Evolutionary conservation across 1,140 invertebrate genomes (phyloP).

Genomic region (Lepidurus arcticus): DNA sequence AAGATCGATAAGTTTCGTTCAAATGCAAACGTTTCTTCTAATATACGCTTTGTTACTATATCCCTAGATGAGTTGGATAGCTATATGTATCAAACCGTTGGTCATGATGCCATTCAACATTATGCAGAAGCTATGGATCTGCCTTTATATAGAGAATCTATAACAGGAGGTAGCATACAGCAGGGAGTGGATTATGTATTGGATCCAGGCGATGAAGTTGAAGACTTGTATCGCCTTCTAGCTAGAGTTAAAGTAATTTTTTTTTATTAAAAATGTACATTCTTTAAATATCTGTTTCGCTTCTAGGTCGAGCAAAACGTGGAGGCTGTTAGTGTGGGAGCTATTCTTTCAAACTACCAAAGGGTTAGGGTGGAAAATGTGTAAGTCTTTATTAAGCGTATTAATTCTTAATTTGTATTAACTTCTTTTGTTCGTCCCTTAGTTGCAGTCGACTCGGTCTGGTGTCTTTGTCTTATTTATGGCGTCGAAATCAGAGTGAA

Average conservation of each 20-base stretch:
- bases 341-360: constrained; percentile 97
- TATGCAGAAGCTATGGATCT: constrained; percentile 90
- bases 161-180: constrained; percentile 71
- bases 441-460: constrained; percentile 86
- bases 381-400: constrained; percentile 54
- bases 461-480: constrained; percentile 83
- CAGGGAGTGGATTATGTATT: constrained; percentile 76
- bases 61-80: constrained; percentile 87
- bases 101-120: constrained; percentile 84
- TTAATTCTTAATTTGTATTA: not conserved
- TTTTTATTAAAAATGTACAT: constrained; percentile 23
- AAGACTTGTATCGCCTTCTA: constrained; percentile 87
- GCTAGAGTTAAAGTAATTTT: constrained; percentile 68
- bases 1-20: not conserved
- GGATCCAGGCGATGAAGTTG: constrained; percentile 91
- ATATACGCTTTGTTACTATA: constrained; percentile 28
- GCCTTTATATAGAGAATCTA: constrained; percentile 74
- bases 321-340: constrained; percentile 91
- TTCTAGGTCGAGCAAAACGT: constrained; percentile 69
- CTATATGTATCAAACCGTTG: constrained; percentile 99
- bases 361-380: constrained; percentile 95
- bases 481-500: constrained; percentile 88
- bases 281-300: constrained; percentile 33
- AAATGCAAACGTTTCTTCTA: constrained; percentile 12
- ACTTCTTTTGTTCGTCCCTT: constrained; percentile 37